Percentiles rank a stretch among this genome's conserved stretches.
Evolutionary conservation across 2,888 invertebrate genomes (phyloP).

Genomic region (Euplagia quadripunctaria): DNA sequence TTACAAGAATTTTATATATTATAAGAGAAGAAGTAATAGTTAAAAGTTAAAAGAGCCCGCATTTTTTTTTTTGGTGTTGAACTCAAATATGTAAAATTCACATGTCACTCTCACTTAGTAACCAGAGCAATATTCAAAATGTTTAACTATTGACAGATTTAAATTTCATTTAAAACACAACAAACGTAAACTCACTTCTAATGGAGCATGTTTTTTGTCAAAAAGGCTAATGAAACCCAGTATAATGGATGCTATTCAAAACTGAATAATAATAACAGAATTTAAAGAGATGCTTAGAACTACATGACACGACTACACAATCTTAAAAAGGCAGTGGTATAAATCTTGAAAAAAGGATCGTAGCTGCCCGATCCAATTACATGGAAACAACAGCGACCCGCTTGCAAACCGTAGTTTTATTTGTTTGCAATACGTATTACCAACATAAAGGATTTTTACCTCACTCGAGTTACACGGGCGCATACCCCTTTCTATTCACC

Average conservation of each 20-base stretch:
- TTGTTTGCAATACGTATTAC: constrained; percentile 36
- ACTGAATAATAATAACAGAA: neutral
- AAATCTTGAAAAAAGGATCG: constrained; percentile 34
- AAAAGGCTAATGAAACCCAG: neutral
- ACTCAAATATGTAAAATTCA: neutral
- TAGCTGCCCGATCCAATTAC: constrained; percentile 54
- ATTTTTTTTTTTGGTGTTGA: no score
- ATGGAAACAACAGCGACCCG: constrained; percentile 42
- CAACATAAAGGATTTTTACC: constrained; percentile 22
- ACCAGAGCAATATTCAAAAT: neutral
- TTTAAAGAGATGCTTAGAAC: neutral
- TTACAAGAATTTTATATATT: no score
- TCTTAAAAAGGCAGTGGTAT: constrained; percentile 24
- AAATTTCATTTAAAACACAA: neutral
- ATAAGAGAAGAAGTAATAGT: no score
- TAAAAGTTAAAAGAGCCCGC: no score
- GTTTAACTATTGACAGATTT: neutral
- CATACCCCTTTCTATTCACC: constrained; percentile 24
- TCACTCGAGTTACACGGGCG: constrained; percentile 7
- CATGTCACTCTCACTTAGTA: neutral
- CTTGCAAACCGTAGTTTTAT: constrained; percentile 29
- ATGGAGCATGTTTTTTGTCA: neutral
- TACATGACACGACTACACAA: constrained; percentile 1
- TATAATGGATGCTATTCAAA: neutral
- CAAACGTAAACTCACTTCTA: neutral